Evolutionary conservation across 2,797 vertebrate species (phyloP).

Genomic region (Cynodonichthys magdalenae): DNA sequence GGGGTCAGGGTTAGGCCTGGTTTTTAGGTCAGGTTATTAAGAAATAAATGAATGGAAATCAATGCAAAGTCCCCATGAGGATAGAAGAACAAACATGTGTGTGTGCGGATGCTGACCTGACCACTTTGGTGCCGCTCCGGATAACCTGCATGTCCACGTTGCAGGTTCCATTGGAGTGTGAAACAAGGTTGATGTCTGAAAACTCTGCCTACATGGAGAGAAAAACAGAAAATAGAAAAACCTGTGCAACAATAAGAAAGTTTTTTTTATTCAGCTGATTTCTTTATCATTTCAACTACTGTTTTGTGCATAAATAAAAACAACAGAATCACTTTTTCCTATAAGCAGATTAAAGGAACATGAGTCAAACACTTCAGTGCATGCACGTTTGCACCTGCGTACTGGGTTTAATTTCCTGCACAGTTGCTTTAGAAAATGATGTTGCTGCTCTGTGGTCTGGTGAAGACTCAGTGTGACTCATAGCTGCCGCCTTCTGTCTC

Average conservation of each 20-base stretch:
- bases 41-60: too few relatives aligned
- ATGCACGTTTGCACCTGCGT: constrained; percentile 2
- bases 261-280: neutral
- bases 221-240: constrained; percentile 14
- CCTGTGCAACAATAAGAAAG: neutral
- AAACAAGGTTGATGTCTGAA: constrained; percentile 94
- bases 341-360: neutral
- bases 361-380: neutral
- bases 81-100: neutral
- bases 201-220: constrained; percentile 88
- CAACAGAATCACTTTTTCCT: neutral
- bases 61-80: too few relatives aligned
- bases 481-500: constrained; percentile 33
- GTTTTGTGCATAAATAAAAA: constrained; percentile 4
- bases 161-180: constrained; percentile 92
- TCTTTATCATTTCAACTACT: constrained; percentile 8
- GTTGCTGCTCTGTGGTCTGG: constrained; percentile 39
- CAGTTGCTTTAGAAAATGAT: constrained; percentile 8
- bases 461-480: constrained; percentile 51
- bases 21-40: too few relatives aligned
- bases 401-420: neutral
- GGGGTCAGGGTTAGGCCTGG: too few relatives aligned
- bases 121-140: constrained; percentile 89
- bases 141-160: constrained; percentile 94
- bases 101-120: constrained; percentile 83